Evolutionary conservation across 2,113 vertebrate species (phyloP).

Genomic region (Phylloscopus trochiloides): DNA sequence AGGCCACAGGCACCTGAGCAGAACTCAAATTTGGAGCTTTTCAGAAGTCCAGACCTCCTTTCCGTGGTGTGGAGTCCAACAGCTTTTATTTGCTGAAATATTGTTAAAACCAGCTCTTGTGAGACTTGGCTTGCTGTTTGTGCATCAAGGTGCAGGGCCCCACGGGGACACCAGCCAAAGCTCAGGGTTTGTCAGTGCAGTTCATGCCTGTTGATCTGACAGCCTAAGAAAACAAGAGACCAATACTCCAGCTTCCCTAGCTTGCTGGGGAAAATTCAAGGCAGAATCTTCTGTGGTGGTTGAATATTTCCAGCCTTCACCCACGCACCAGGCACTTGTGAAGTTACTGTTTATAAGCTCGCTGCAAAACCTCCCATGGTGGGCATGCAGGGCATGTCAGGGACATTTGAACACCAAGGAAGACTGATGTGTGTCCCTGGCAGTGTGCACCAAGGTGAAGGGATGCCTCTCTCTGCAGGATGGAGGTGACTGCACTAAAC

Average conservation of each 20-base stretch:
- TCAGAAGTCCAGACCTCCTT: neutral
- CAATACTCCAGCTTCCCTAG: neutral
- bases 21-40: neutral
- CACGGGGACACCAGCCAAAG: neutral
- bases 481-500: neutral
- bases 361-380: neutral
- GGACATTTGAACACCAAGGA: neutral
- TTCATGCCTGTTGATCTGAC: neutral
- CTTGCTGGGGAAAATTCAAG: neutral
- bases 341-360: neutral
- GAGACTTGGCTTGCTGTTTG: neutral
- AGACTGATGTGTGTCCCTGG: neutral
- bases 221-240: neutral
- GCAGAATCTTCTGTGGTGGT: neutral
- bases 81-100: neutral
- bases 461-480: neutral
- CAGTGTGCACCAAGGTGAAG: neutral
- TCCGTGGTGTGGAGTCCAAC: fast-evolving
- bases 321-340: fast-evolving
- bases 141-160: neutral
- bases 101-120: neutral
- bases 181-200: neutral
- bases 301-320: neutral
- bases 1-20: neutral
- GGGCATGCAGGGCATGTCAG: fast-evolving